Evolutionary conservation across 2,113 vertebrate genomes (phyloP), one percentile per base, ranked within the genome.

Genomic region (Oreochromis tanganicae): DNA sequence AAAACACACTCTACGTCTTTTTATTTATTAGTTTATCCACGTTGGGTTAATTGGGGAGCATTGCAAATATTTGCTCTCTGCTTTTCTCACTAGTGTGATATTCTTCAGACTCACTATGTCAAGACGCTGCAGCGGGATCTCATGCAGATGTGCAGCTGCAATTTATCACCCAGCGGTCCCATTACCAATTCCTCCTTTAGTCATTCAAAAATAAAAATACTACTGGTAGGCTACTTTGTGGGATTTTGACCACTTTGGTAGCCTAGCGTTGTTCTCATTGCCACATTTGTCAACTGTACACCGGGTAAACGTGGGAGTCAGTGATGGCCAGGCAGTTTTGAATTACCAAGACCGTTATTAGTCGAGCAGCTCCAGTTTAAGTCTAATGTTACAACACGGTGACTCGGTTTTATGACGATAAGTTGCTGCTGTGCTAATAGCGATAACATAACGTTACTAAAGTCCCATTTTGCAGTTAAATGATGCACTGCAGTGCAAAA

Each of bases 121-220:
- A 94, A 90, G 89, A 87, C 79, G 85, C 89, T 92, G 91, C 89
- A 59, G 85, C 59, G 63, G 84, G 48, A 89, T 89, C 91, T 82
- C 85, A 24, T 94, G 93, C 96, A 96, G 96, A 95, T 97, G 95
- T 96, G 94, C 61, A 87, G 80, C 84, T 61, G 80, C 79, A 73
- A 87, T 82, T 78, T 14, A 71, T 79, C 86, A 61, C 11, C 5
- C 6, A 34, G n/a, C 78, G 8, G 48, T 57, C 81, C 43, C 16
- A 32, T 73, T 82, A 19, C 19, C 34, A 14, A 83, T 38, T 3
- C 14, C 4, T 12, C 13, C n/a, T 61, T 78, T 17, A 75, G 78
- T 17, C n/a, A 36, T 7, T 16, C 27, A 54, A 24, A 9, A 21
- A 36, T 43, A 36, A 56, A 66, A 41, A 56, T 2, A 21, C 1